phyloP scores from a whole-genome alignment of 2,113 vertebrate species.

The Delphinapterus leucas region DNA sequence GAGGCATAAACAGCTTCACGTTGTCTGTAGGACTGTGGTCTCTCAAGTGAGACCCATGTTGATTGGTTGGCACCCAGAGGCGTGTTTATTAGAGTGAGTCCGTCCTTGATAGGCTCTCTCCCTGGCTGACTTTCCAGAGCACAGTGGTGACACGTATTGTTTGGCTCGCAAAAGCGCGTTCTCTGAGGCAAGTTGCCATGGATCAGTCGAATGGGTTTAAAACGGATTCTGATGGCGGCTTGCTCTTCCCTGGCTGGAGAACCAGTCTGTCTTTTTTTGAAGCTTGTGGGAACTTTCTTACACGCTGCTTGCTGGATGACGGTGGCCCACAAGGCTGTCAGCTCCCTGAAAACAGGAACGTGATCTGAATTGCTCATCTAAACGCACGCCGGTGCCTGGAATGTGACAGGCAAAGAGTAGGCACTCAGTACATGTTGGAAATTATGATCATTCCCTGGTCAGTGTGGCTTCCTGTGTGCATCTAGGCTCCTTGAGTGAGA shows the following conservation, averaged over 20 bases:
- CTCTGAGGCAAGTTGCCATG: neutral
- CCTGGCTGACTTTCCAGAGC: neutral
- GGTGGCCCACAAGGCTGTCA: neutral
- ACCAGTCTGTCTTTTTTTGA: neutral
- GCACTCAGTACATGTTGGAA: neutral
- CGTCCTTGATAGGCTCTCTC: neutral
- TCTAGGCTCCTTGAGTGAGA: neutral
- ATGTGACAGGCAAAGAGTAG: neutral
- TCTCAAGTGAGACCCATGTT: neutral
- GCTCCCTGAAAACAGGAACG: neutral
- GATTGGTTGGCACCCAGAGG: neutral
- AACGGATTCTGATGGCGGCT: neutral
- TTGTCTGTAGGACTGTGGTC: neutral
- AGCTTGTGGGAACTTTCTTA: neutral
- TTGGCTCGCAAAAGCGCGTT: neutral
- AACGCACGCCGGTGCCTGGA: rapidly evolving
- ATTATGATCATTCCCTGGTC: neutral
- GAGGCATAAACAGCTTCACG: neutral
- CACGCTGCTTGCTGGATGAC: neutral
- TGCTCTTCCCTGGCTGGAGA: neutral
- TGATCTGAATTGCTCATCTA: neutral
- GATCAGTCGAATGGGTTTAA: neutral
- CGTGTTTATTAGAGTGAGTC: neutral
- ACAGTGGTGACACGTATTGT: neutral
- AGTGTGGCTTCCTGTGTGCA: neutral